These are phyloP conservation scores for Eupithecia inturbata DNA, from an alignment of 2,888 invertebrate species.

Conservation along the genomic window DNA sequence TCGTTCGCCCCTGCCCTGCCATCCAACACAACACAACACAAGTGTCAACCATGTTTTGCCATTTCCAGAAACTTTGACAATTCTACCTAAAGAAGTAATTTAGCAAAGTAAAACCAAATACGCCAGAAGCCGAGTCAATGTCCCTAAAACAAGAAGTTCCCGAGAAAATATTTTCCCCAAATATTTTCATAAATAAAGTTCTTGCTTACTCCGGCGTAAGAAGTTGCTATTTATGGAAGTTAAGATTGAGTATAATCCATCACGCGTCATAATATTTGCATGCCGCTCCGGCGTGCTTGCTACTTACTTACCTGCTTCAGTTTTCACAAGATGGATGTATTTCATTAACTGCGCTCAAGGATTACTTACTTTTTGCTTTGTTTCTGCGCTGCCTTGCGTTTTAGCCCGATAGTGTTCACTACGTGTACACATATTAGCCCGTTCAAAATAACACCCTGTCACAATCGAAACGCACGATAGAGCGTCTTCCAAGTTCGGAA, in stretches of 20 bases:
- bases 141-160: constrained; percentile 33
- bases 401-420: background rate
- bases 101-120: constrained; percentile 34
- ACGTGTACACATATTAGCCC: background rate
- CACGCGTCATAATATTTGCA: constrained; percentile 45
- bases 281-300: constrained; percentile 14
- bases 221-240: constrained; percentile 32
- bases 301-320: constrained; percentile 22
- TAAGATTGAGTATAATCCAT: constrained; percentile 42
- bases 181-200: constrained; percentile 33
- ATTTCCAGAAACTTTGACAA: constrained; percentile 2
- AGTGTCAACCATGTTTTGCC: background rate
- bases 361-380: background rate
- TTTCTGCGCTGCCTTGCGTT: background rate
- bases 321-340: constrained; percentile 34
- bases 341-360: constrained; percentile 16
- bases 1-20: background rate
- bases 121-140: constrained; percentile 31
- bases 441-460: background rate
- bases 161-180: constrained; percentile 24
- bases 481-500: background rate
- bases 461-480: background rate
- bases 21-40: no score
- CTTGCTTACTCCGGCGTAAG: constrained; percentile 26
- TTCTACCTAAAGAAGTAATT: constrained; percentile 21